Evolutionary conservation across 2,113 vertebrate genomes (phyloP).

Genomic region (Seriola quinqueradiata): DNA sequence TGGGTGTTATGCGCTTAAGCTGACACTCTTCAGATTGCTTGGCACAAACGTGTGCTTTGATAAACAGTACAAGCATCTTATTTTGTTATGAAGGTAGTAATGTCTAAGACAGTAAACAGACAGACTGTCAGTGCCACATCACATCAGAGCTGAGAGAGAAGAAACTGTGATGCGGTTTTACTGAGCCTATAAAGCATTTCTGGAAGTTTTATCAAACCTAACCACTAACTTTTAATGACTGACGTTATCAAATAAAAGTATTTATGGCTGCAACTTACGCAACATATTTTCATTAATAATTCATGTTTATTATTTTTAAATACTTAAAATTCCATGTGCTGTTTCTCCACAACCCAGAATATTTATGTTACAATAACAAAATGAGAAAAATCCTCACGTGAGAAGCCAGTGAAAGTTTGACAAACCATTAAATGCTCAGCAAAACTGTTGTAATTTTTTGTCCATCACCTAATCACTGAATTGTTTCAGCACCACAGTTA

Average conservation of each 20-base stretch:
- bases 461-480: no score
- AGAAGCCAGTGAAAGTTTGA: no score
- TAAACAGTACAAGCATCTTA: not conserved
- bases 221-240: not conserved
- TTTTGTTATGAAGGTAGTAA: conserved; percentile 1
- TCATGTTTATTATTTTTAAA: not conserved
- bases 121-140: not conserved
- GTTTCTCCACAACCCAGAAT: no score
- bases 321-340: no score
- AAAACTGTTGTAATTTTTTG: no score
- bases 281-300: not conserved
- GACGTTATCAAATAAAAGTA: not conserved
- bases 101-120: not conserved
- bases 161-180: not conserved
- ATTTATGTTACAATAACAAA: no score
- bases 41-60: conserved; percentile 30
- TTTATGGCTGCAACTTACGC: not conserved
- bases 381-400: no score
- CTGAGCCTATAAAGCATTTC: not conserved
- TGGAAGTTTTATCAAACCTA: not conserved
- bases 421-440: no score
- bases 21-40: conserved; percentile 12
- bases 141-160: not conserved
- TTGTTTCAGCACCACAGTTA: not conserved
- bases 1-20: conserved; percentile 25